Evolutionary conservation across 2,797 vertebrate genomes (phyloP).

Genomic region (Echeneis naucrates): DNA sequence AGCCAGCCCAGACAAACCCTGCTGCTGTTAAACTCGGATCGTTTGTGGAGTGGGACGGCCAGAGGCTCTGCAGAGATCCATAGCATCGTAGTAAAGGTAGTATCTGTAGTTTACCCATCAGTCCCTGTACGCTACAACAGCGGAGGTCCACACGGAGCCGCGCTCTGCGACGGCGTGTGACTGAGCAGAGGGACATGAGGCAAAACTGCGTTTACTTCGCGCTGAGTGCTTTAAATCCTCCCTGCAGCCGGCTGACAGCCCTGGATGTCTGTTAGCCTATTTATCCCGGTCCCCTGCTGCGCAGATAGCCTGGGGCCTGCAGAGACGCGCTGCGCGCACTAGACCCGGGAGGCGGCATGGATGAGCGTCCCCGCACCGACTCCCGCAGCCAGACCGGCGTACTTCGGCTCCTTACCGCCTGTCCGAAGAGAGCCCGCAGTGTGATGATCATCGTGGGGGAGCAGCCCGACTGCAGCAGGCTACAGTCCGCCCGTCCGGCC

Average conservation of each 20-base stretch:
- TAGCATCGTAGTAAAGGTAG: constrained; percentile 42
- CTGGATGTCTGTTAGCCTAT: constrained; percentile 54
- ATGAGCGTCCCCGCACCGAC: constrained; percentile 66
- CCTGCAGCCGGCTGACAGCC: constrained; percentile 62
- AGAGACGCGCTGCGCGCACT: constrained; percentile 64
- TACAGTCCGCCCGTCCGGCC: constrained; percentile 40
- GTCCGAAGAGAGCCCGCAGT: constrained; percentile 81
- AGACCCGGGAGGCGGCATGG: constrained; percentile 55
- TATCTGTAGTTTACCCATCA: constrained; percentile 62
- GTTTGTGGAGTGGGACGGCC: constrained; percentile 42
- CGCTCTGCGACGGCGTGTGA: constrained; percentile 70
- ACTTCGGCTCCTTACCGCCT: constrained; percentile 76
- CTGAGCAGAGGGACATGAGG: constrained; percentile 60
- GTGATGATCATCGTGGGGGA: constrained; percentile 78
- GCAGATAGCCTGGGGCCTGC: constrained; percentile 75
- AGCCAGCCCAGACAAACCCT: neutral
- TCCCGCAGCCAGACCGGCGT: constrained; percentile 66
- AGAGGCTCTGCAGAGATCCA: constrained; percentile 66
- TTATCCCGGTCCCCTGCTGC: constrained; percentile 70
- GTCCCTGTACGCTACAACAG: constrained; percentile 48
- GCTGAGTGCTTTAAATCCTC: constrained; percentile 58
- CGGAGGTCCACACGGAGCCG: constrained; percentile 37
- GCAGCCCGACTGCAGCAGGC: constrained; percentile 62
- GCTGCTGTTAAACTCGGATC: constrained; percentile 22
- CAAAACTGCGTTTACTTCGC: constrained; percentile 59